Evolutionary conservation across 2,113 vertebrate species (phyloP).

Genomic region (Colinus virginianus): DNA sequence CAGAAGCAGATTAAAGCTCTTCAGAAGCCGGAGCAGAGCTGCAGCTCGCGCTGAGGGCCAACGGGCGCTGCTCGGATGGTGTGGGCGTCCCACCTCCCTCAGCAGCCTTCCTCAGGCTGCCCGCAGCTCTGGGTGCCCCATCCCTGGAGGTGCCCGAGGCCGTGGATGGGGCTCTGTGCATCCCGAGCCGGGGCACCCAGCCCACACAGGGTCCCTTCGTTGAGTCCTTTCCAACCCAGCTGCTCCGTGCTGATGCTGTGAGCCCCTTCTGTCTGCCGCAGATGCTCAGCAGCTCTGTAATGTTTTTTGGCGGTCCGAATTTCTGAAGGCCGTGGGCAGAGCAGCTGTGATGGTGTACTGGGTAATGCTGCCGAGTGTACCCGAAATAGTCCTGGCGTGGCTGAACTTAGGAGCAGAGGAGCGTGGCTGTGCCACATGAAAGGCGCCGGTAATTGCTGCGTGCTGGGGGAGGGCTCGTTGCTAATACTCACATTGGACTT

Average conservation of each 20-base stretch:
- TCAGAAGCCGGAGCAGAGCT: neutral
- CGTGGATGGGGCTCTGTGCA: no score
- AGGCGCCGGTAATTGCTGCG: neutral
- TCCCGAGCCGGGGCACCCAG: no score
- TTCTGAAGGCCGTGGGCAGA: neutral
- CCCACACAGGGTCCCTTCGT: no score
- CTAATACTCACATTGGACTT: constrained; percentile 31
- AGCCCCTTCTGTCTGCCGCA: neutral
- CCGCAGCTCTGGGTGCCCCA: no score
- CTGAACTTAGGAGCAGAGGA: neutral
- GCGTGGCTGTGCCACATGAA: constrained; percentile 49
- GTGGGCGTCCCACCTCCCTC: rapidly evolving
- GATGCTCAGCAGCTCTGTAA: neutral
- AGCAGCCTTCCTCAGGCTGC: no score
- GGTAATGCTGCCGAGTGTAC: neutral
- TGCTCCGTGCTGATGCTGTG: no score
- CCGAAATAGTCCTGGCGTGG: constrained; percentile 22
- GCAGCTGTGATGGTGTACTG: neutral
- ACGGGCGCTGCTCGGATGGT: rapidly evolving
- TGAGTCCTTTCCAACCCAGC: no score
- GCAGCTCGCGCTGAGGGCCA: neutral
- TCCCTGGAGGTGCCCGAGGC: no score
- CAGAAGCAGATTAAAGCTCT: constrained; percentile 59
- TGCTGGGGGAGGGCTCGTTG: neutral
- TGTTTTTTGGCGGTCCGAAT: neutral